These are phyloP conservation scores for Eurytemora carolleeae DNA, from an alignment of 1,140 invertebrate genomes.

Conservation along the genomic window DNA sequence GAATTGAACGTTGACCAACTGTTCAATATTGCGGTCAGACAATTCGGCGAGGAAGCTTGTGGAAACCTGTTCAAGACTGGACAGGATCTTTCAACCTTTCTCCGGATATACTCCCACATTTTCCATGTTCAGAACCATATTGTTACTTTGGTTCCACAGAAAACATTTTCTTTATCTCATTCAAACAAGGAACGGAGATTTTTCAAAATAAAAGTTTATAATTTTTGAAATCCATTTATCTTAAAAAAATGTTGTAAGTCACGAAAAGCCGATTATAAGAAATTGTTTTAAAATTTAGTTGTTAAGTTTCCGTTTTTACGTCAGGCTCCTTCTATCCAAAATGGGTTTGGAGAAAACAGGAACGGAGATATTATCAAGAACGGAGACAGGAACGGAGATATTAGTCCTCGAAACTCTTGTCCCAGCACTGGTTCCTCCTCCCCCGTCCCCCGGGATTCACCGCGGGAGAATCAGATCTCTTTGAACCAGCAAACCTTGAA, in stretches of 20 bases:
- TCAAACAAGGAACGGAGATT: no score
- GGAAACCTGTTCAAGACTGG: slow-evolving; percentile 62
- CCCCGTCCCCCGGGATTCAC: not conserved
- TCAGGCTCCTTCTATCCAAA: not conserved
- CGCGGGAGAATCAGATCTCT: not conserved
- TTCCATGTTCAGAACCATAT: slow-evolving; percentile 41
- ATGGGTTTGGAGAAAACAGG: no score
- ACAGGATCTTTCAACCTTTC: slow-evolving; percentile 60
- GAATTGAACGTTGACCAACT: not conserved
- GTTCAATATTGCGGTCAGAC: slow-evolving; percentile 10
- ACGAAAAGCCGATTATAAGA: no score
- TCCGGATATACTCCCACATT: slow-evolving; percentile 68
- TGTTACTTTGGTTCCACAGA: no score
- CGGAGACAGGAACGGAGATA: no score
- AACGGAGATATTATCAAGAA: no score
- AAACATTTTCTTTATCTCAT: no score
- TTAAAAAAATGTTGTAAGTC: no score
- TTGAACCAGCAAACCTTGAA: slow-evolving; percentile 47
- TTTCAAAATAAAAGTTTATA: no score
- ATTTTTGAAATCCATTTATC: no score
- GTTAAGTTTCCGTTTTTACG: not conserved
- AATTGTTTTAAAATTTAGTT: no score
- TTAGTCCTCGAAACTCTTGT: not conserved
- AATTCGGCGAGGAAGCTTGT: slow-evolving; percentile 29
- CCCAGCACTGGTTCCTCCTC: not conserved